Conservation (phyloP, 2,113 vertebrate species). For the Cynopterus brachyotis region DNA sequence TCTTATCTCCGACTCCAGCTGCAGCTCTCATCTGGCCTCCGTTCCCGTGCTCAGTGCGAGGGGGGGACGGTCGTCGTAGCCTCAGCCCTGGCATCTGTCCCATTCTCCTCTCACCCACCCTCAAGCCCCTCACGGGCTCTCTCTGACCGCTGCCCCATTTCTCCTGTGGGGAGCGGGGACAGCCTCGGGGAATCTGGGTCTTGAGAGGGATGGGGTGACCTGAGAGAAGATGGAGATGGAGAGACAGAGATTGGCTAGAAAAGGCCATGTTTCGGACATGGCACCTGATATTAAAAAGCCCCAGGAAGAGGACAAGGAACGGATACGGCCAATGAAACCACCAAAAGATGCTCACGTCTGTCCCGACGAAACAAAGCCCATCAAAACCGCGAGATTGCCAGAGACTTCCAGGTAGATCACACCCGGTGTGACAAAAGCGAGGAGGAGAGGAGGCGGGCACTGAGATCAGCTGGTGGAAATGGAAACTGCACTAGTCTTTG, state of each 20-base stretch:
- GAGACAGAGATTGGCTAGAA: not conserved
- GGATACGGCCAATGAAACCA: not conserved
- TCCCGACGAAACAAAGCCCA: not conserved
- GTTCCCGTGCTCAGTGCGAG: fast-evolving
- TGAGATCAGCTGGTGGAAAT: not conserved
- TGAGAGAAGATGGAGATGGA: not conserved
- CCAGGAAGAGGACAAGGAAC: not conserved
- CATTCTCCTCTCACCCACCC: not conserved
- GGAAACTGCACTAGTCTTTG: not conserved
- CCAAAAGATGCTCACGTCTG: not conserved
- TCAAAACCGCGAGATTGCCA: not conserved
- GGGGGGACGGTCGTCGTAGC: not conserved
- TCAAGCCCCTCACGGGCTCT: not conserved
- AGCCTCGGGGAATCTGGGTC: not conserved
- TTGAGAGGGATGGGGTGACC: not conserved
- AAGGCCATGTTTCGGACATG: not conserved
- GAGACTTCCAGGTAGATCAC: not conserved
- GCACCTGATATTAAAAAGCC: not conserved
- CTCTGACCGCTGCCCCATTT: not conserved
- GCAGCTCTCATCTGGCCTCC: constrained; percentile 39
- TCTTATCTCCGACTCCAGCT: constrained; percentile 21
- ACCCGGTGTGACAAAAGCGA: not conserved
- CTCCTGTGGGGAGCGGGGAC: not conserved
- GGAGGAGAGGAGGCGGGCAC: fast-evolving
- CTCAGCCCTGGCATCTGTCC: not conserved